phyloP scores from a whole-genome alignment of 2,113 vertebrate genomes.

The Pteruthius melanotis region DNA sequence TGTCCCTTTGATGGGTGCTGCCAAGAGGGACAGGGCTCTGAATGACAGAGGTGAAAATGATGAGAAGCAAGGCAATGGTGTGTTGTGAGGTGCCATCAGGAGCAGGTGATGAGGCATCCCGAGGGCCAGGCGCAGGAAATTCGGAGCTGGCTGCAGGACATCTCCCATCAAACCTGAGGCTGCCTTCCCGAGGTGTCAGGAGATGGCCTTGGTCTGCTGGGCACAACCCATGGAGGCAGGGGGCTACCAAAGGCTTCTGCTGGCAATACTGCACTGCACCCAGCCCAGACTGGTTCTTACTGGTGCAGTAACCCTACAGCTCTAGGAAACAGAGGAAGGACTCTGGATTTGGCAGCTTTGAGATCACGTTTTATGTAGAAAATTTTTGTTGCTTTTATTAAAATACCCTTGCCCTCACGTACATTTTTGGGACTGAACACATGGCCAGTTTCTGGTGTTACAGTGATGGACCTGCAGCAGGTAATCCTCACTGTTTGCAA shows the following conservation, averaged over 20 bases:
- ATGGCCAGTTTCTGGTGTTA: background rate
- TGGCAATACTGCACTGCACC: background rate
- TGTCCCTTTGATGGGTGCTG: rapidly evolving
- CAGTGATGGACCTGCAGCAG: background rate
- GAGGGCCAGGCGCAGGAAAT: rapidly evolving
- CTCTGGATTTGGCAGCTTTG: background rate
- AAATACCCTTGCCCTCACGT: rapidly evolving
- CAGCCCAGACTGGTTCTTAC: background rate
- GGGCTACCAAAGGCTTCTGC: background rate
- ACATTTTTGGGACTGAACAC: background rate
- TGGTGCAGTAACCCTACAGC: background rate
- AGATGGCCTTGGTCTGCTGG: background rate
- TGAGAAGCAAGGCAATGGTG: background rate
- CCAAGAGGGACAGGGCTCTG: background rate
- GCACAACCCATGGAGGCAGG: rapidly evolving
- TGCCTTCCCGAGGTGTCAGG: background rate
- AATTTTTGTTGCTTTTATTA: background rate
- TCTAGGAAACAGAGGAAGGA: background rate
- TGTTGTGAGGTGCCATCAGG: background rate
- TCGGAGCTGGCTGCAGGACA: background rate
- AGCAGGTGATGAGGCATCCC: background rate
- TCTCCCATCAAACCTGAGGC: background rate
- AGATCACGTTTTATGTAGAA: background rate
- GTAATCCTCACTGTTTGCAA: background rate
- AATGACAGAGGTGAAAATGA: background rate